phyloP scores from a whole-genome alignment of 1,140 invertebrate species.

The Mya arenaria region DNA sequence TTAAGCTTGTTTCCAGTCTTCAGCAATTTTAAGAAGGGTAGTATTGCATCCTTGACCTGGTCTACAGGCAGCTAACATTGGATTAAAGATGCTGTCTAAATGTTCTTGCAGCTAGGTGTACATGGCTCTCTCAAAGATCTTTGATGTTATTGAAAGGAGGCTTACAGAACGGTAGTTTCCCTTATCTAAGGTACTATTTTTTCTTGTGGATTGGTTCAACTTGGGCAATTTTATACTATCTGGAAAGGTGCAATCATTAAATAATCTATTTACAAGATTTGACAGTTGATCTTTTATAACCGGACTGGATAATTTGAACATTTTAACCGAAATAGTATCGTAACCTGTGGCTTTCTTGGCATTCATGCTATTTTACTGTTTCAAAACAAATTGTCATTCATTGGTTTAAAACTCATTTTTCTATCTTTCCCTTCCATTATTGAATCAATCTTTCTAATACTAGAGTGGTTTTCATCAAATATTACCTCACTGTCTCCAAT shows the following conservation, averaged over 20 bases:
- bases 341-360: constrained; percentile 63
- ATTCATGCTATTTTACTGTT: constrained; percentile 9
- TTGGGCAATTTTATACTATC: constrained; percentile 18
- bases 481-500: not conserved
- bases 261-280: constrained; percentile 2
- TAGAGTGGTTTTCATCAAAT: constrained; percentile 11
- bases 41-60: constrained; percentile 24
- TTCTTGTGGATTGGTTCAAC: not conserved
- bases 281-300: not conserved
- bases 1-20: constrained; percentile 13
- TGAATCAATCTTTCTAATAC: constrained; percentile 24
- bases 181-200: constrained; percentile 1
- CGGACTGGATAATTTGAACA: not conserved
- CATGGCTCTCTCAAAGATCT: constrained; percentile 29
- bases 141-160: not conserved
- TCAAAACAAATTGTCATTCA: not conserved
- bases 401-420: not conserved
- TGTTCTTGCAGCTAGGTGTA: constrained; percentile 20
- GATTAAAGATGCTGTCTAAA: constrained; percentile 9
- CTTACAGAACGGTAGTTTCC: not conserved
- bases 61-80: not conserved
- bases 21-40: constrained; percentile 1
- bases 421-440: not conserved
- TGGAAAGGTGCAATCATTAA: constrained; percentile 1
- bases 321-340: constrained; percentile 4